Evolutionary conservation across 2,797 vertebrate species (phyloP).

Genomic region (Xiphorhynchus erythropygius): DNA sequence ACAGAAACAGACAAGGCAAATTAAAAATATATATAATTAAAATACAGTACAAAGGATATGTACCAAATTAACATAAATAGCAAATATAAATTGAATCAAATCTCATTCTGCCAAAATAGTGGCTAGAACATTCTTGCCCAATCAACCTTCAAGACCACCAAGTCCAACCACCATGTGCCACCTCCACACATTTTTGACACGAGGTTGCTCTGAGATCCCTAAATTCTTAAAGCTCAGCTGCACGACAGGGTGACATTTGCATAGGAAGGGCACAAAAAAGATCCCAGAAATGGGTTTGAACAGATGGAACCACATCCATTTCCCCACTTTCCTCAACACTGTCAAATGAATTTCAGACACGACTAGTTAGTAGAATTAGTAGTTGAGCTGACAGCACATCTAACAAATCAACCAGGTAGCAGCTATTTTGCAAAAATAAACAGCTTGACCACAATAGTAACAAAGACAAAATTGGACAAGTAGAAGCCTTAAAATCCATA

Average conservation of each 20-base stretch:
- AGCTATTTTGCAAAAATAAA: background rate
- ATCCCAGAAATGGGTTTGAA: background rate
- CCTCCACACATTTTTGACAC: accelerated
- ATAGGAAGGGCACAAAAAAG: background rate
- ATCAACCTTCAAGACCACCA: background rate
- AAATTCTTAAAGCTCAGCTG: background rate
- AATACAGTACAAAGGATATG: background rate
- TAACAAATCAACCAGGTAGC: background rate
- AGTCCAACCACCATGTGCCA: background rate
- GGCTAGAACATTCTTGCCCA: background rate
- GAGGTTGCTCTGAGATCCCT: background rate
- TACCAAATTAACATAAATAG: background rate
- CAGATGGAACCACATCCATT: background rate
- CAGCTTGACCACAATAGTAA: background rate
- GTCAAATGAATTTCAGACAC: background rate
- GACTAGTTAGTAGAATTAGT: background rate
- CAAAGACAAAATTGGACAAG: background rate
- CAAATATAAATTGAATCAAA: background rate
- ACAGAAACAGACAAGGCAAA: background rate
- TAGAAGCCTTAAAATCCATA: background rate
- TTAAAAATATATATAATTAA: background rate
- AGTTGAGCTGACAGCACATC: background rate
- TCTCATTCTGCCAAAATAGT: background rate
- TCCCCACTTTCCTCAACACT: background rate
- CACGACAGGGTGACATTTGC: background rate